Base-by-base conservation (phyloP, 2,888 invertebrate genomes). In the Halictus quadricinctus region DNA sequence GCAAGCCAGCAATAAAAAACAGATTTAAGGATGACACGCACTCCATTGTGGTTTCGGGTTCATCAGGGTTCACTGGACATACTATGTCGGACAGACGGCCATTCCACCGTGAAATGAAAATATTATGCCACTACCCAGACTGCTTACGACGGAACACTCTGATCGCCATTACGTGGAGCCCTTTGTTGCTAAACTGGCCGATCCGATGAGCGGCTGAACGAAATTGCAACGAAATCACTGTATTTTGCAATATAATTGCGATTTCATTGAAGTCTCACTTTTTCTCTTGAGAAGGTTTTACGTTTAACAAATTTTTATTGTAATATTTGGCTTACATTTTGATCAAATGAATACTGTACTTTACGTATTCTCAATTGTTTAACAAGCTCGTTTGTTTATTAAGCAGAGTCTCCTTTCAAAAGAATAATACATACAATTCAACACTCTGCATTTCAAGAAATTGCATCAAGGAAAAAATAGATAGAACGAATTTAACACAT, bases 21-120 rank as follows among this genome's bases (percentile, higher is more conserved):
- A 66, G 74, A 60, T 78, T 54, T 77, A 29, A 79, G 75, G 85
- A 81, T 74, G 82, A 86, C 85, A 83, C 75, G 74, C 72, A 78
- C 58, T 84, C 66, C 82, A 79, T 87, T 91, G 91, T 86, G 90
- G 91, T 92, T 91, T 92, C 88, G 90, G 87, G 92, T 92, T 92
- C 91, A 91, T 79, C 89, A 81, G 87, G 89, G 91, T 92, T 93
- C 93, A 92, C 91, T 87, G 89, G 89, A 85, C 89, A 89, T 84
- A 88, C 90, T 91, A 90, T 91, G 90, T 90, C 90, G 87, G 90
- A 91, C 89, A 90, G 89, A 87, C 88, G 88, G 76, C 88, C 91
- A 91, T 92, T 93, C 90, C 90, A 91, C 90, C 92, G 91, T 92
- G 91, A 92, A 93, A 93, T 93, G 93, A 93, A 93, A 93, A 93